phyloP scores from a whole-genome alignment of 2,113 vertebrate genomes.

The Gallinago paraguaiae region DNA sequence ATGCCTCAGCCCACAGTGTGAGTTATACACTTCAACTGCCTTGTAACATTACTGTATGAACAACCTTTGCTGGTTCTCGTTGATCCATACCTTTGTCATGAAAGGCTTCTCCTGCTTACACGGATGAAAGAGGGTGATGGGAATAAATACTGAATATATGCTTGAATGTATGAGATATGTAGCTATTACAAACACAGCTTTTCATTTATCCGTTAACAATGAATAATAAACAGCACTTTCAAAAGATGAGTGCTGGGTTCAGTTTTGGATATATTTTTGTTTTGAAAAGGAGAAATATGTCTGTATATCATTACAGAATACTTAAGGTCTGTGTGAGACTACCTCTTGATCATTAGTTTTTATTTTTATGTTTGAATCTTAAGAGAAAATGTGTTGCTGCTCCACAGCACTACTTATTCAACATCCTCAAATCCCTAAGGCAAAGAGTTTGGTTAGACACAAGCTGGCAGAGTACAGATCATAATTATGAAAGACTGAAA shows the following conservation, averaged over 20 bases:
- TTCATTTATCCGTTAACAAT: conserved; percentile 15
- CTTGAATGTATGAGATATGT: neutral
- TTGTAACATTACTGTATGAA: neutral
- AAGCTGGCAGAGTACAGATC: conserved; percentile 29
- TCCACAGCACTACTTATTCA: conserved; percentile 21
- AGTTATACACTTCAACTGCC: neutral
- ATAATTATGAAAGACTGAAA: neutral
- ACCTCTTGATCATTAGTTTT: conserved; percentile 32
- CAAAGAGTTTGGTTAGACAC: conserved; percentile 40
- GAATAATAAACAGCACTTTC: conserved; percentile 7
- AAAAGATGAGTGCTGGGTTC: neutral
- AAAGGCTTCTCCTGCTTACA: neutral
- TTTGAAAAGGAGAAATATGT: neutral
- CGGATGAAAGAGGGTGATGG: neutral
- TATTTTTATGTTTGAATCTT: conserved; percentile 22
- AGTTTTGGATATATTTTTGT: neutral
- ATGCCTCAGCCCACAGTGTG: neutral
- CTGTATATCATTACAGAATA: conserved; percentile 14
- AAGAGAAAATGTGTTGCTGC: conserved; percentile 30
- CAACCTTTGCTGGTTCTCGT: neutral
- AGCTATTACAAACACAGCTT: neutral
- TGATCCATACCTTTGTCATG: neutral
- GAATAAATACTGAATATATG: neutral
- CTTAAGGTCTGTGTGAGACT: neutral
- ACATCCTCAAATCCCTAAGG: conserved; percentile 24